Evolutionary conservation across 2,888 invertebrate species (phyloP).

Genomic region (Tridacna gigas): DNA sequence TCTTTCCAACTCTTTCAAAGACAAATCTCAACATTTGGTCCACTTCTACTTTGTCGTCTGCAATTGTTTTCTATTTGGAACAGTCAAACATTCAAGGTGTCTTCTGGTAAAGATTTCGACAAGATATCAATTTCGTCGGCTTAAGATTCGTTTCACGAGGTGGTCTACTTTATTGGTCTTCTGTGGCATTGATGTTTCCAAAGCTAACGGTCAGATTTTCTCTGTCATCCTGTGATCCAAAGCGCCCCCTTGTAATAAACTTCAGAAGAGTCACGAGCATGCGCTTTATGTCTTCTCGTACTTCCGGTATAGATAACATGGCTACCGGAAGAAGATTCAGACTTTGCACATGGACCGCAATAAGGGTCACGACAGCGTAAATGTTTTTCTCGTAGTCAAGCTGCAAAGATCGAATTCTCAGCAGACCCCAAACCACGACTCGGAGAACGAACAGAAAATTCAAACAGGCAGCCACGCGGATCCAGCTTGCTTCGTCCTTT

Average conservation of each 20-base stretch:
- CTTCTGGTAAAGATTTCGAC: too few species aligned
- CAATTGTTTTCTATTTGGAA: too few species aligned
- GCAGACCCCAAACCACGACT: slow-evolving; percentile 1
- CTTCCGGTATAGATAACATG: slow-evolving; percentile 44
- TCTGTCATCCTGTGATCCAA: slow-evolving; percentile 29
- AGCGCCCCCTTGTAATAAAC: slow-evolving; percentile 32
- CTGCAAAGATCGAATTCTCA: neutral
- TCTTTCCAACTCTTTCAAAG: too few species aligned
- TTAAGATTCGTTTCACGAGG: neutral
- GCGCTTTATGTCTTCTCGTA: slow-evolving; percentile 30
- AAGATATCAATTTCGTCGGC: too few species aligned
- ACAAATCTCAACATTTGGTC: too few species aligned
- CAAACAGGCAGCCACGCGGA: slow-evolving; percentile 30
- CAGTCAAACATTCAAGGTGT: too few species aligned
- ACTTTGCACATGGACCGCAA: slow-evolving; percentile 38
- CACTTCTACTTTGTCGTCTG: too few species aligned
- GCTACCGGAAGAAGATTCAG: slow-evolving; percentile 42
- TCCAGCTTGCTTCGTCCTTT: slow-evolving; percentile 29
- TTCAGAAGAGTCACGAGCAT: slow-evolving; percentile 6
- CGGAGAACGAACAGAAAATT: slow-evolving; percentile 36
- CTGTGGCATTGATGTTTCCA: slow-evolving; percentile 28
- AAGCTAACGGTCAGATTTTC: slow-evolving; percentile 43
- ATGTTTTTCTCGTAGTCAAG: neutral
- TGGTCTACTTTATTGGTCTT: neutral
- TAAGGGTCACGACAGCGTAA: slow-evolving; percentile 2